phyloP scores from a whole-genome alignment of 1,140 invertebrate species.

The Formica exsecta region DNA sequence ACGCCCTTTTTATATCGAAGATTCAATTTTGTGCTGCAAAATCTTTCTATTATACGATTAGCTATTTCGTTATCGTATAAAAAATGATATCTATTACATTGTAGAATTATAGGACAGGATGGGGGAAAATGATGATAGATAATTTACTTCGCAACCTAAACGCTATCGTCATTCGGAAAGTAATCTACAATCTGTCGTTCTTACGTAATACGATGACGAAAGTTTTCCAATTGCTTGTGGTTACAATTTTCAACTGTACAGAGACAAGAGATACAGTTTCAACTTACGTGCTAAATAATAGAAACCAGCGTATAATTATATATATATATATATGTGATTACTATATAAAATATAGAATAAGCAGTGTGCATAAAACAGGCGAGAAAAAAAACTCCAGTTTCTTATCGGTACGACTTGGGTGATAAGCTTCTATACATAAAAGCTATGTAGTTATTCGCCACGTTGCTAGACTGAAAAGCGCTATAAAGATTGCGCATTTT shows the following conservation, averaged over 20 bases:
- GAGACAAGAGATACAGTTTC: not conserved
- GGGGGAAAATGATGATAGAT: not conserved
- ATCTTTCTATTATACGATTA: not conserved
- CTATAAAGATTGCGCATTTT: constrained; percentile 12
- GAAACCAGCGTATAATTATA: not conserved
- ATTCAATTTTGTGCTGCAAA: not conserved
- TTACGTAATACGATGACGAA: not conserved
- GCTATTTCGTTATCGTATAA: not conserved
- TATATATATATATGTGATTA: not conserved
- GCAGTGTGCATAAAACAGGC: not conserved
- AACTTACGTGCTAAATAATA: not conserved
- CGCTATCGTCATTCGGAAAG: not conserved
- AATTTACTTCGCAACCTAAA: not conserved
- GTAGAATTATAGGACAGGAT: not conserved
- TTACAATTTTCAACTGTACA: not conserved
- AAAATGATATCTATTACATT: not conserved
- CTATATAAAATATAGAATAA: not conserved
- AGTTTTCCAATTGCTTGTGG: not conserved
- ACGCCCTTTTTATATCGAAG: not conserved
- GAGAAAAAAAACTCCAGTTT: constrained; percentile 20
- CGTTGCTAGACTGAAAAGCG: not conserved
- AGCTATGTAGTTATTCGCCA: constrained; percentile 2
- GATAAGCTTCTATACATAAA: constrained; percentile 26
- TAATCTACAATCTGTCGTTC: not conserved
- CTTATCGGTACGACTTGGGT: constrained; percentile 18